These are phyloP conservation scores for Sepiola atlantica DNA, from an alignment of 2,888 invertebrate species.

Conservation along the genomic window DNA sequence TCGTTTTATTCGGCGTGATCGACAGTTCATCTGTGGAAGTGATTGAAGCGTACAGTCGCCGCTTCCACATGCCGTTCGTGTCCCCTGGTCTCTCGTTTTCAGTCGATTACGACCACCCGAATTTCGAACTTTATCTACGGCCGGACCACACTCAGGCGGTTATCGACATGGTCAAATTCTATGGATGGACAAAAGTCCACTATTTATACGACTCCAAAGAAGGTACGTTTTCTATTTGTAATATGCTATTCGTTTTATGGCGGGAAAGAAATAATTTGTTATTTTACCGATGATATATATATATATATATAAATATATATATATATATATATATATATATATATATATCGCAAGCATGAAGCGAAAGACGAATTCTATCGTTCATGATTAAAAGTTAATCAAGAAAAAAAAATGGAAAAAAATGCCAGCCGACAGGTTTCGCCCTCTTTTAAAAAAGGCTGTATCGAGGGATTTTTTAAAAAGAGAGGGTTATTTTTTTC, in stretches of 20 bases:
- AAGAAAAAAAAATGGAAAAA: too few relatives aligned
- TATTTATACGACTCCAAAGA: conserved; percentile 66
- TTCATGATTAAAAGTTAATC: too few relatives aligned
- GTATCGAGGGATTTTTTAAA: too few relatives aligned
- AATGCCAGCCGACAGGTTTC: too few relatives aligned
- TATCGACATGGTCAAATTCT: conserved; percentile 74
- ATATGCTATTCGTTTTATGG: background rate
- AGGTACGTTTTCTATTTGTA: conserved; percentile 53
- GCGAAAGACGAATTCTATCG: too few relatives aligned
- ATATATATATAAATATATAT: too few relatives aligned
- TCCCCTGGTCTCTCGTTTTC: conserved; percentile 57
- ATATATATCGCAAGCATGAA: too few relatives aligned
- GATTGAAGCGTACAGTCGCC: conserved; percentile 61
- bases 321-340: too few relatives aligned
- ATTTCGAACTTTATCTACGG: conserved; percentile 88
- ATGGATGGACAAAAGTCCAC: conserved; percentile 60
- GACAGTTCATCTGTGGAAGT: conserved; percentile 61
- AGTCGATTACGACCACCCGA: conserved; percentile 75
- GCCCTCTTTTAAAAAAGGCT: too few relatives aligned
- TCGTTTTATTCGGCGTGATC: conserved; percentile 66
- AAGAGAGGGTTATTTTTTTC: too few relatives aligned
- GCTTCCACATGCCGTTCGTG: conserved; percentile 68
- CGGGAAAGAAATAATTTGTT: background rate
- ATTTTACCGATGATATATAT: background rate
- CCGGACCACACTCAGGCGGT: conserved; percentile 83